A percentile compares a stretch with the other conserved stretches of the same genome.
Conservation (phyloP, 1,140 invertebrate species). For the Lepidurus arcticus region DNA sequence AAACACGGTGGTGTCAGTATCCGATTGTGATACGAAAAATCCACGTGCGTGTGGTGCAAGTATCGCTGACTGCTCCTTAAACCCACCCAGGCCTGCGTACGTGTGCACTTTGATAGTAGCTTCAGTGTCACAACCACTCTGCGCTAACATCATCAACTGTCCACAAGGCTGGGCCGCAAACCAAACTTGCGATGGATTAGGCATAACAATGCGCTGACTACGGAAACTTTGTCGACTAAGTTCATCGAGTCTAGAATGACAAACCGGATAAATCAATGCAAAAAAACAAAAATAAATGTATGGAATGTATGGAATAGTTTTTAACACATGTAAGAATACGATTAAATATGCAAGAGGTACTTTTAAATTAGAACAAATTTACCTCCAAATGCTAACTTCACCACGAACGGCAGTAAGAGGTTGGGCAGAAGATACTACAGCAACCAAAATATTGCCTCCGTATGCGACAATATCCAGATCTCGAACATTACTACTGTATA, state of each 20-base stretch:
- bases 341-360: neutral
- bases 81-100: neutral
- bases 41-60: neutral
- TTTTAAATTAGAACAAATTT: neutral
- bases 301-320: too few relatives aligned
- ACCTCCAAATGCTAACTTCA: neutral
- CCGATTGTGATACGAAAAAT: neutral
- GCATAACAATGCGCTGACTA: neutral
- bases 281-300: too few relatives aligned
- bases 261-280: neutral
- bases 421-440: neutral
- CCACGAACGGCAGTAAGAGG: neutral
- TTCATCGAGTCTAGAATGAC: neutral
- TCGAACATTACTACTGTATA: neutral
- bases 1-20: neutral
- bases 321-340: neutral
- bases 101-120: neutral
- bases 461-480: neutral
- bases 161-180: neutral
- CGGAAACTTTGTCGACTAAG: conserved; percentile 4
- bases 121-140: neutral
- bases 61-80: neutral
- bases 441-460: neutral
- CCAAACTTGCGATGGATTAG: neutral
- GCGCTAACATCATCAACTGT: neutral